Base-by-base conservation (phyloP, 2,113 vertebrate species). In the Sinocyclocheilus rhinocerous region DNA sequence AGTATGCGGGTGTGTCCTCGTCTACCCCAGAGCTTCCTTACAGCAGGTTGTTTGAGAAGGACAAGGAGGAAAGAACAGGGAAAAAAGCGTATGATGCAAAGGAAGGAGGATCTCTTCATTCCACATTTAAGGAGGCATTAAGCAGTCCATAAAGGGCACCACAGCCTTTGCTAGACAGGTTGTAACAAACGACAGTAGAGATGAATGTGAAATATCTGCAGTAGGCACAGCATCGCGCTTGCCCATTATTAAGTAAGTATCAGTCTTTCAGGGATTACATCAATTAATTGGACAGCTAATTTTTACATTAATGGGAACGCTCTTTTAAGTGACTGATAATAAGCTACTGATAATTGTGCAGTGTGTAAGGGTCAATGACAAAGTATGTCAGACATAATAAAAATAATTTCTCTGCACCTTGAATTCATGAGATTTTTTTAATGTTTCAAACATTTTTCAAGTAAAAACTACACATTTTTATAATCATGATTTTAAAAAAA, bases 1-100 rank as follows among this genome's bases (percentile, higher is more conserved):
- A 94, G 94, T 92, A 89, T 93, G 91, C 92, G 94, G 95, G 94
- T 94, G 94, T 95, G 94, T 94, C 93, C 92, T 95, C 92, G 92
- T 92, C 93, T 94, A 93, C 95, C 91, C 94, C 91, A 78, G 72
- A 50, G 81, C 89, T 90, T 90, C 92, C 90, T 91, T 89, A 89
- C 90, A 90, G 91, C 92, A 93, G 92, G 92, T 90, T 91, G 91
- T 88, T 88, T 92, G 83, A 84, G 87, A 89, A 86, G 89, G 80
- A 70, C 63, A 12, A 48, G 89, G 70, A 52, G 85, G 75, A 48
- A 91, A 92, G 84, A n/a, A 59, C 76, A 59, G 67, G 26, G 36
- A 91, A 57, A 81, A 72, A 87, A 91, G 90, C 2, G 33, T 22
- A 10, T 55, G 67, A 52, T n/a, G 24, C 45, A 22, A 67, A 33